Evolutionary conservation across 2,113 vertebrate genomes (phyloP), one percentile per base, ranked within the genome.

Genomic region (Amphilophus citrinellus): DNA sequence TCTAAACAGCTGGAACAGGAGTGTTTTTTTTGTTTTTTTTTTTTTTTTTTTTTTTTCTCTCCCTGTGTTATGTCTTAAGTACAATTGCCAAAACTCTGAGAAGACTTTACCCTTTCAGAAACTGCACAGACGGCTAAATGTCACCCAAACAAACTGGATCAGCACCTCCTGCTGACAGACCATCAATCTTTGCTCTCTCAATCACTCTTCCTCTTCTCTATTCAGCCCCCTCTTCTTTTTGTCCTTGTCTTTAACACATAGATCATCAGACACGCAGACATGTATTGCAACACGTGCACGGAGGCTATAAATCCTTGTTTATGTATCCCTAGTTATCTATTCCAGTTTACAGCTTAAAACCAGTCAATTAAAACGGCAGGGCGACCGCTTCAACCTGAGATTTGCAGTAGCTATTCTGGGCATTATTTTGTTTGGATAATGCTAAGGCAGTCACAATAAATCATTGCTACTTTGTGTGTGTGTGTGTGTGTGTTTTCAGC

Each of bases 91-190:
- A 84, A 87, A 89, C 58, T 78, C 79, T 68, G 73, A 71, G 79
- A 24, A 63, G 76, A 77, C 79, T 61, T 87, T 58, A 57, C 44
- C 24, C 30, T 84, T 76, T 42, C 22, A 79, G 76, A 76, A 76
- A 30, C 56, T 71, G 90, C 92, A 93, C 93, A 93, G 92, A 95
- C 90, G 89, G 93, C 79, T 83, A 89, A 93, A 94, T 92, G 93
- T 94, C 93, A 91, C 77, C 89, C 83, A 88, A 91, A 93, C 91
- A 92, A 92, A 93, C 86, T 93, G 77, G 87, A 93, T 93, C 86
- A 80, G 86, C 89, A 78, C 88, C 77, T 62, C 87, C 78, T 71
- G 22, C 79, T 89, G 90, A 93, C 89, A 90, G 75, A 87, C 61
- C 92, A 92, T 94, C 89, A 88, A 75, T 95, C 92, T 90, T 60